phyloP scores from a whole-genome alignment of 2,888 invertebrate genomes.

The Acrocyrtus sp. region DNA sequence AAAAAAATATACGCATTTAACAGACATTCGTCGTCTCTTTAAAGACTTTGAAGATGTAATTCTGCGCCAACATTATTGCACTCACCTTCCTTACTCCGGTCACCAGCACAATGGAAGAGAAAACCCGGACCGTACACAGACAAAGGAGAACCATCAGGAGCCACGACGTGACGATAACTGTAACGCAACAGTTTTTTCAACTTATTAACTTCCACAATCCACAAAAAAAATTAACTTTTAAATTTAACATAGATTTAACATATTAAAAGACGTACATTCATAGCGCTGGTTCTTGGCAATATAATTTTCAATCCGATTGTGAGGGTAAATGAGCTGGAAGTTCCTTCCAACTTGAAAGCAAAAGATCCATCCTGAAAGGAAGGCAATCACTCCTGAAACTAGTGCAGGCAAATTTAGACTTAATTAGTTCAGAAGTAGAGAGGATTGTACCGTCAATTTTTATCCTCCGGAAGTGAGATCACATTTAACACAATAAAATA shows the following conservation, averaged over 20 bases:
- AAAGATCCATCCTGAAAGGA: neutral
- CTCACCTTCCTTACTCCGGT: slow-evolving; percentile 24
- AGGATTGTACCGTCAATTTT: too few species aligned
- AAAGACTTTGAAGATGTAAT: neutral
- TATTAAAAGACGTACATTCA: slow-evolving; percentile 7
- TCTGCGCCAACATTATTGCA: neutral
- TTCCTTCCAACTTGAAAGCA: neutral
- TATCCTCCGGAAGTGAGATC: too few species aligned
- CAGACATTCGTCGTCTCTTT: too few species aligned
- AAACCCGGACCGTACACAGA: slow-evolving; percentile 7
- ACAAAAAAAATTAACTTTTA: neutral
- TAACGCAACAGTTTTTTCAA: neutral
- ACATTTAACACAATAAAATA: too few species aligned
- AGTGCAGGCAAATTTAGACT: neutral
- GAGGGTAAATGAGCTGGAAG: slow-evolving; percentile 7
- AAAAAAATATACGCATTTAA: slow-evolving; percentile 14
- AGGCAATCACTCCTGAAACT: slow-evolving; percentile 1
- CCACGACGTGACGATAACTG: slow-evolving; percentile 36
- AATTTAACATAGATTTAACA: neutral
- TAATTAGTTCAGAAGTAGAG: too few species aligned
- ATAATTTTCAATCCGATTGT: neutral
- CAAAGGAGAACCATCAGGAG: neutral
- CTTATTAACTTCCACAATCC: neutral
- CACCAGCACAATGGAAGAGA: neutral
- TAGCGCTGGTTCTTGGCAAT: slow-evolving; percentile 1